Evolutionary conservation across 2,888 invertebrate genomes (phyloP).

Genomic region (Plagiodera versicolora): DNA sequence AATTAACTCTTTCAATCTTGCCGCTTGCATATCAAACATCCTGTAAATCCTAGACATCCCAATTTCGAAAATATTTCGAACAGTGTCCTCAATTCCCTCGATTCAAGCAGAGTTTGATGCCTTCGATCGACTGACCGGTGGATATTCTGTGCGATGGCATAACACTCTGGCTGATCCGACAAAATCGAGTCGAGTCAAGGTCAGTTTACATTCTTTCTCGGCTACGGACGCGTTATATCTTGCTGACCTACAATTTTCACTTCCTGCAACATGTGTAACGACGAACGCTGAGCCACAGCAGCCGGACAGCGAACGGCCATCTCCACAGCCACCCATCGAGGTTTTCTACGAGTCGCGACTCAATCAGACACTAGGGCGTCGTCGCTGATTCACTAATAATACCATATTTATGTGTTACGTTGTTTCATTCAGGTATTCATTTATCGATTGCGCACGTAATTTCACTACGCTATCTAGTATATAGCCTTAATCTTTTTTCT

Average conservation of each 20-base stretch:
- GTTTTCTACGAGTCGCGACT: not conserved
- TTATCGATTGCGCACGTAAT: too few relatives aligned
- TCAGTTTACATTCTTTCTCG: conserved; percentile 45
- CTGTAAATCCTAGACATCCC: too few relatives aligned
- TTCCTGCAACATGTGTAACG: conserved; percentile 41
- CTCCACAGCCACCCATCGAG: not conserved
- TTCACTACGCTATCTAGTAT: too few relatives aligned
- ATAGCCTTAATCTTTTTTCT: too few relatives aligned
- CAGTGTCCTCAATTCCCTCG: too few relatives aligned
- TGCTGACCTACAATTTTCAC: conserved; percentile 49
- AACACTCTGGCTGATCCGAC: conserved; percentile 20
- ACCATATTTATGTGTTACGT: too few relatives aligned
- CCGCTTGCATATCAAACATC: too few relatives aligned
- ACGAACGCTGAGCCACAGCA: not conserved
- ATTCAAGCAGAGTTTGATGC: too few relatives aligned
- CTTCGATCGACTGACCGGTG: not conserved
- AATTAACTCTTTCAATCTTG: too few relatives aligned
- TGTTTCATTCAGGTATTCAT: too few relatives aligned
- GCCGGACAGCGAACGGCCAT: not conserved
- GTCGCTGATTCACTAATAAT: not conserved
- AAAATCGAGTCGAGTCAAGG: conserved; percentile 44
- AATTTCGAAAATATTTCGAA: too few relatives aligned
- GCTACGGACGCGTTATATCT: conserved; percentile 42
- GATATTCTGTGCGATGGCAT: conserved; percentile 9
- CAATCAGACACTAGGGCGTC: not conserved